A percentile compares a stretch with the other conserved stretches of the same genome.
phyloP scores from a whole-genome alignment of 2,113 vertebrate species.

The Panthera tigris region DNA sequence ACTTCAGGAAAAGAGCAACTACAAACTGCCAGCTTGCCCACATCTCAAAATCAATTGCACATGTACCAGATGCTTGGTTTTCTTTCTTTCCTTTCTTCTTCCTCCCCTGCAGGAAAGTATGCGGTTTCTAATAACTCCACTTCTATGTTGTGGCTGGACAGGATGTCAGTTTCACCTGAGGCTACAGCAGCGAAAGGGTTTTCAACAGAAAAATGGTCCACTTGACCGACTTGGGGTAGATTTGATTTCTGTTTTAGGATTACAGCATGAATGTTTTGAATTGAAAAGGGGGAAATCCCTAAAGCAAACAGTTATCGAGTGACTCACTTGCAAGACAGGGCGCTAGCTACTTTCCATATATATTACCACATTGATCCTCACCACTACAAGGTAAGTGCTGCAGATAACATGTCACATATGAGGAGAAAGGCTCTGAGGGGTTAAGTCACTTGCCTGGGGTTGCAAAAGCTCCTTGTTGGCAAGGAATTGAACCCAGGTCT shows the following conservation, averaged over 20 bases:
- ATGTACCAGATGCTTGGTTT: constrained; percentile 64
- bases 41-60: constrained; percentile 69
- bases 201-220: constrained; percentile 12
- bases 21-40: constrained; percentile 63
- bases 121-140: constrained; percentile 53
- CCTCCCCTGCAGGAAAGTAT: constrained; percentile 29
- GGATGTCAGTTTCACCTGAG: constrained; percentile 22
- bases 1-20: constrained; percentile 73
- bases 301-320: constrained; percentile 29
- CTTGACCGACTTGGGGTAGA: neutral
- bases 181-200: constrained; percentile 39
- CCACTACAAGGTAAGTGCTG: neutral
- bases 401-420: neutral
- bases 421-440: neutral
- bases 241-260: constrained; percentile 35
- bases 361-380: neutral
- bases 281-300: neutral
- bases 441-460: neutral
- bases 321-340: neutral
- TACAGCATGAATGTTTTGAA: constrained; percentile 24
- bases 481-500: neutral
- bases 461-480: neutral
- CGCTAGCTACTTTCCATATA: constrained; percentile 2
- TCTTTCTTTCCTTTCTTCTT: constrained; percentile 28
- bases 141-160: neutral